Conservation (phyloP, 2,113 vertebrate genomes). For the Leptobrachium ailaonicum region DNA sequence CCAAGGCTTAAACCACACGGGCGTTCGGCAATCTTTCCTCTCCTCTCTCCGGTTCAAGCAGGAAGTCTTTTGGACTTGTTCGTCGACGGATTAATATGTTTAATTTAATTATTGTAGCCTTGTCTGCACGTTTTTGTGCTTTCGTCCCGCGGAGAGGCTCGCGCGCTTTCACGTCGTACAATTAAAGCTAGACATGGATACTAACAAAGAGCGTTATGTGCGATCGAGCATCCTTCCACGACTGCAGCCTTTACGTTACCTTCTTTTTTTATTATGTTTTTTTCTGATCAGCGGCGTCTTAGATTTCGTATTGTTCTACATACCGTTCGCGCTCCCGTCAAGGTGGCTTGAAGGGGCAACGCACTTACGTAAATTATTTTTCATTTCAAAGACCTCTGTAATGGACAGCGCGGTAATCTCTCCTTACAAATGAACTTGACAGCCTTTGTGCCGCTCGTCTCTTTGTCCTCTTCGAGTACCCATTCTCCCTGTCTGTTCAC, state of each 20-base stretch:
- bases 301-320: constrained; percentile 57
- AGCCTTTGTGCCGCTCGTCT: constrained; percentile 31
- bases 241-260: constrained; percentile 59
- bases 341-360: constrained; percentile 55
- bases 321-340: constrained; percentile 54
- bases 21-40: too few species aligned
- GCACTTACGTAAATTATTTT: constrained; percentile 61
- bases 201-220: background rate
- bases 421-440: constrained; percentile 48
- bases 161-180: background rate
- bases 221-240: constrained; percentile 46
- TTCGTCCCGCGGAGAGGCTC: background rate
- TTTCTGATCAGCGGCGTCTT: constrained; percentile 47
- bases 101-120: background rate
- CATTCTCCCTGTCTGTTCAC: constrained; percentile 45
- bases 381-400: constrained; percentile 57
- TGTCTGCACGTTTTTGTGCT: background rate
- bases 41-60: too few species aligned
- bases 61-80: too few species aligned
- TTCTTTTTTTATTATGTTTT: constrained; percentile 56
- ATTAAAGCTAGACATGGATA: background rate
- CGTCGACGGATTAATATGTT: background rate
- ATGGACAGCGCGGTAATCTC: constrained; percentile 56
- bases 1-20: too few species aligned
- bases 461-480: constrained; percentile 42